These are phyloP conservation scores for Leistus spinibarbis DNA, from an alignment of 2,888 invertebrate genomes.

Conservation along the genomic window DNA sequence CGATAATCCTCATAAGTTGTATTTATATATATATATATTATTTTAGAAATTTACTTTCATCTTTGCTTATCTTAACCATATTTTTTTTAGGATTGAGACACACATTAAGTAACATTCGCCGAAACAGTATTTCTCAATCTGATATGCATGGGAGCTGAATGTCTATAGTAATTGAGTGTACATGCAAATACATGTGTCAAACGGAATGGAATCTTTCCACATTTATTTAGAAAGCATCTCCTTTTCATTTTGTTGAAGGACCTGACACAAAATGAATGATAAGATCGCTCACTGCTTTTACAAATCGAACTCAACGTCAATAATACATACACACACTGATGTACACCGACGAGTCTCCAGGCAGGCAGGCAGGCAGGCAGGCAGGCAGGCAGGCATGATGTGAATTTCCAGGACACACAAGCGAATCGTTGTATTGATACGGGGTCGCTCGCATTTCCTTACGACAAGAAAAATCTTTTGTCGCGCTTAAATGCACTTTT, in stretches of 20 bases:
- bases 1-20: no score
- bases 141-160: neutral
- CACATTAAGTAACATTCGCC: neutral
- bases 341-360: no score
- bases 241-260: neutral
- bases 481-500: slow-evolving; percentile 7
- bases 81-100: no score
- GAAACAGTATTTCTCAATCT: neutral
- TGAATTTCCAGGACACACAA: neutral
- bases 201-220: neutral
- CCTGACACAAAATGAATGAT: neutral
- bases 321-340: no score
- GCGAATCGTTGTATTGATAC: slow-evolving; percentile 3
- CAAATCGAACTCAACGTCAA: neutral
- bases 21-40: no score
- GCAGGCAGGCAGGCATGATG: neutral
- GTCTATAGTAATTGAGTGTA: neutral
- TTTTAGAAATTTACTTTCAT: no score
- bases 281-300: neutral
- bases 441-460: neutral
- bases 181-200: neutral
- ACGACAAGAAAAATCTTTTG: neutral
- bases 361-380: no score
- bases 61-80: no score
- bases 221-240: neutral